Percentiles rank a stretch among this genome's conserved stretches.
Conservation (phyloP, 2,888 invertebrate species). For the Allygus modestus region DNA sequence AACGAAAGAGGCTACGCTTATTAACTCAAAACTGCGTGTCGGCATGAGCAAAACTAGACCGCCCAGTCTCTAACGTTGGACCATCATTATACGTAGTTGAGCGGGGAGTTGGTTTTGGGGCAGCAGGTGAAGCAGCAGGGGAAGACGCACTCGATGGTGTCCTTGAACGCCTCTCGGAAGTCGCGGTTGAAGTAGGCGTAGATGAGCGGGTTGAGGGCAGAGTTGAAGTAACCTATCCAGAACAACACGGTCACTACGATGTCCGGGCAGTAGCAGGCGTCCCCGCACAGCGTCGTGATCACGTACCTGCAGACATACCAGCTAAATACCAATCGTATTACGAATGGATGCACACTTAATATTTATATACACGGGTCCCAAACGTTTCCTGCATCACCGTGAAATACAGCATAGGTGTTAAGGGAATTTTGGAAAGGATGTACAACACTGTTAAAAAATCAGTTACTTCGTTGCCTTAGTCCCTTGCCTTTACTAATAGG, state of each 20-base stretch:
- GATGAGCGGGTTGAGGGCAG: conserved; percentile 95
- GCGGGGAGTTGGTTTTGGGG: conserved; percentile 78
- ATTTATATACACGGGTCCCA: too few species aligned
- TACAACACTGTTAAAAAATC: too few species aligned
- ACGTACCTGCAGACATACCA: conserved; percentile 82
- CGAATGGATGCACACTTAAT: too few species aligned
- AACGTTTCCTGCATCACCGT: too few species aligned
- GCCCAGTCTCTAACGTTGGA: conserved; percentile 23
- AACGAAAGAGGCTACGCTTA: too few species aligned
- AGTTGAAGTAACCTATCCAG: conserved; percentile 99
- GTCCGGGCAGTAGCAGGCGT: conserved; percentile 82
- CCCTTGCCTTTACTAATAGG: too few species aligned
- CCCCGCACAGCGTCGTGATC: conserved; percentile 89
- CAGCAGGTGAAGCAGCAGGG: conserved; percentile 87
- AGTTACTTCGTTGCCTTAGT: too few species aligned
- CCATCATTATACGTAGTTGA: conserved; percentile 70
- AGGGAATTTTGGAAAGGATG: too few species aligned
- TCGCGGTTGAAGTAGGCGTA: conserved; percentile 98
- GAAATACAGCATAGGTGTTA: too few species aligned
- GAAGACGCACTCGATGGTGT: conserved; percentile 90
- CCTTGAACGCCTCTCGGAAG: conserved; percentile 97
- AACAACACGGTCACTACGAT: conserved; percentile 84
- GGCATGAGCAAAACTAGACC: conserved; percentile 1
- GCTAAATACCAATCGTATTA: too few species aligned
- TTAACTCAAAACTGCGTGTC: conserved; percentile 10